These are phyloP conservation scores for Sporophila hypoxantha DNA, from an alignment of 2,113 vertebrate species.

Conservation along the genomic window DNA sequence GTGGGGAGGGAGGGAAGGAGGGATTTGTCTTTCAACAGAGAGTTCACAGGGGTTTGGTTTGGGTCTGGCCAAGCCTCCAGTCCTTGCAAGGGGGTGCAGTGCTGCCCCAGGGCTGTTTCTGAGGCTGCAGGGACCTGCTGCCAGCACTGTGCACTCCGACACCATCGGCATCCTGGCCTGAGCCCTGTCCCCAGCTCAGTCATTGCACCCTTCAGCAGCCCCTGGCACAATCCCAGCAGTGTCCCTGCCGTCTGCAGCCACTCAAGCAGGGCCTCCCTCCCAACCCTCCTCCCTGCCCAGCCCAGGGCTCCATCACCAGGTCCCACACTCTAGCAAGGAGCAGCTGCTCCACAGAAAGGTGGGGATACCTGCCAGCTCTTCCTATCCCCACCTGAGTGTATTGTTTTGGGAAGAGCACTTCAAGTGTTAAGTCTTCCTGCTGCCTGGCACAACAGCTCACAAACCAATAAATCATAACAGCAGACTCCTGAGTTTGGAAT, in stretches of 20 bases:
- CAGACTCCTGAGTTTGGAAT: neutral
- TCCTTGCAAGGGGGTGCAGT: neutral
- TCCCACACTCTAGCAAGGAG: neutral
- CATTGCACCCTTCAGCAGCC: too few species aligned
- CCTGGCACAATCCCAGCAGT: neutral
- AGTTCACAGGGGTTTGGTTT: neutral
- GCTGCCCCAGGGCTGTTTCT: neutral
- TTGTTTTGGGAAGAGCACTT: neutral
- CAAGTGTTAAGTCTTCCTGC: neutral
- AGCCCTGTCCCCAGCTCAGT: neutral
- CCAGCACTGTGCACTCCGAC: fast-evolving
- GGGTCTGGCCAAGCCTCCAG: neutral
- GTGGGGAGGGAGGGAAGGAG: neutral
- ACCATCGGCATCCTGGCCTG: fast-evolving
- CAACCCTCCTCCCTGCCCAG: neutral
- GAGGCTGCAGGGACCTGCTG: neutral
- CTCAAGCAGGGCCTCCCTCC: neutral
- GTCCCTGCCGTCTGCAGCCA: neutral
- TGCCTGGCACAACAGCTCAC: neutral
- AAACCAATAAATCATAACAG: slow-evolving; percentile 1
- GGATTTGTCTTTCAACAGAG: neutral
- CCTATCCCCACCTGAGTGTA: neutral
- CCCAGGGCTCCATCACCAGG: neutral
- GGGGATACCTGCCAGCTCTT: neutral
- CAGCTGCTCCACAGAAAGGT: neutral